Percentiles rank a stretch among this genome's conserved stretches.
These are phyloP conservation scores for Ectropis grisescens DNA, from an alignment of 1,140 invertebrate genomes.

Conservation along the genomic window DNA sequence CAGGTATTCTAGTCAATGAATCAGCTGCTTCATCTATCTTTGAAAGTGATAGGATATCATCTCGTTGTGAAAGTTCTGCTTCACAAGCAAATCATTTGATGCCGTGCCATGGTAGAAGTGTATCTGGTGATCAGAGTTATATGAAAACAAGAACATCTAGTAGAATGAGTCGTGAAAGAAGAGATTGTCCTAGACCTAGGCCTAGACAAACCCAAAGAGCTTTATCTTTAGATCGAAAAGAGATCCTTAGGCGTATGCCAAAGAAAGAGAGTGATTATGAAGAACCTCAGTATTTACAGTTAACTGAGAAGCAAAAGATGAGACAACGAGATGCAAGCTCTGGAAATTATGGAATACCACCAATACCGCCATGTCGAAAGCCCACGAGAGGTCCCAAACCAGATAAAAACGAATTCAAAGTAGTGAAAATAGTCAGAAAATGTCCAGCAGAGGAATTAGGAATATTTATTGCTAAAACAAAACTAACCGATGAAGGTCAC, in stretches of 20 bases:
- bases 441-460: constrained; percentile 81
- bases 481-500: constrained; percentile 74
- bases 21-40: constrained; percentile 77
- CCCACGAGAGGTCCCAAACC: constrained; percentile 42
- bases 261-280: constrained; percentile 41
- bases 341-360: constrained; percentile 53
- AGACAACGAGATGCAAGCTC: constrained; percentile 50
- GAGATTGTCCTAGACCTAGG: constrained; percentile 37
- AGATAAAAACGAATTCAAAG: constrained; percentile 70
- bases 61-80: constrained; percentile 71
- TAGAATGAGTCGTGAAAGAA: constrained; percentile 49
- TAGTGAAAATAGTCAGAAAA: constrained; percentile 78
- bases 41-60: constrained; percentile 73
- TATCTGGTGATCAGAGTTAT: constrained; percentile 63
- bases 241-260: constrained; percentile 66
- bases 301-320: constrained; percentile 62
- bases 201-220: constrained; percentile 60
- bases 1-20: constrained; percentile 81
- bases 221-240: constrained; percentile 66
- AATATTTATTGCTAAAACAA: constrained; percentile 87
- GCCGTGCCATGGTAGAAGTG: constrained; percentile 56
- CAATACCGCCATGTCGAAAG: constrained; percentile 63
- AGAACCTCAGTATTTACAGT: constrained; percentile 52
- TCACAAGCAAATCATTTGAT: constrained; percentile 49
- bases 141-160: constrained; percentile 38